These are phyloP conservation scores for Drosophila mayaguana DNA, from an alignment of 2,888 invertebrate genomes.

Conservation along the genomic window DNA sequence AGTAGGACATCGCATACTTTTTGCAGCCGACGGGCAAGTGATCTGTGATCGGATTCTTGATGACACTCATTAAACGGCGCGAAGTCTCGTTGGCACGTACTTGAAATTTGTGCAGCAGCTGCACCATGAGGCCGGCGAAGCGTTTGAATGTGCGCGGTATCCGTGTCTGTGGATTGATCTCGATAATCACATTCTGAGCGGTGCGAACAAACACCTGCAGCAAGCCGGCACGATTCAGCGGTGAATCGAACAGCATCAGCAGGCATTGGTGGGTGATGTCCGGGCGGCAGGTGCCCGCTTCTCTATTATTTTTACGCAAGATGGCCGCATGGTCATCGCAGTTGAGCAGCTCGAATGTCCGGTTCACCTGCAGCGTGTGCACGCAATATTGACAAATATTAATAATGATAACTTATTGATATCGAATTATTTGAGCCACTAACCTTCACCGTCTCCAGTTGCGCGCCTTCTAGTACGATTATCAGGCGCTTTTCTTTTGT, in stretches of 20 bases:
- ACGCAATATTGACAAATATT: too few species aligned
- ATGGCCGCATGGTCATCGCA: slow-evolving; percentile 96
- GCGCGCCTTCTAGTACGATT: slow-evolving; percentile 96
- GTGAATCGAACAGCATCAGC: slow-evolving; percentile 98
- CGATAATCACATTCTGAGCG: slow-evolving; percentile 95
- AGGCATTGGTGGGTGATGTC: slow-evolving; percentile 99
- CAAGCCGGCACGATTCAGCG: slow-evolving; percentile 96
- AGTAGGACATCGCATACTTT: slow-evolving; percentile 96
- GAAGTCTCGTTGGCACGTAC: slow-evolving; percentile 96
- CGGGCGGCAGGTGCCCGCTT: slow-evolving; percentile 95
- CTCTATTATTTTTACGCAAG: slow-evolving; percentile 93
- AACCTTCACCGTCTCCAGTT: slow-evolving; percentile 98
- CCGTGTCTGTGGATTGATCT: slow-evolving; percentile 98
- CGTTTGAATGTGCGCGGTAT: slow-evolving; percentile 98
- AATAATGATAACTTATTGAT: background rate
- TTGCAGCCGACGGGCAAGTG: slow-evolving; percentile 97
- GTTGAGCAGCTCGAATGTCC: slow-evolving; percentile 95
- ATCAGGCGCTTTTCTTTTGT: slow-evolving; percentile 96
- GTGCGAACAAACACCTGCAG: slow-evolving; percentile 98
- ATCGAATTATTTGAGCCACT: background rate
- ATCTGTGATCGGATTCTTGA: slow-evolving; percentile 97
- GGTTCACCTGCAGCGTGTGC: slow-evolving; percentile 89
- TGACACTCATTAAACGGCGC: slow-evolving; percentile 96
- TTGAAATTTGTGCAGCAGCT: slow-evolving; percentile 96
- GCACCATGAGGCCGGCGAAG: slow-evolving; percentile 98